Evolutionary conservation across 1,140 invertebrate species (phyloP).

Genomic region (Eulimnadia texana): DNA sequence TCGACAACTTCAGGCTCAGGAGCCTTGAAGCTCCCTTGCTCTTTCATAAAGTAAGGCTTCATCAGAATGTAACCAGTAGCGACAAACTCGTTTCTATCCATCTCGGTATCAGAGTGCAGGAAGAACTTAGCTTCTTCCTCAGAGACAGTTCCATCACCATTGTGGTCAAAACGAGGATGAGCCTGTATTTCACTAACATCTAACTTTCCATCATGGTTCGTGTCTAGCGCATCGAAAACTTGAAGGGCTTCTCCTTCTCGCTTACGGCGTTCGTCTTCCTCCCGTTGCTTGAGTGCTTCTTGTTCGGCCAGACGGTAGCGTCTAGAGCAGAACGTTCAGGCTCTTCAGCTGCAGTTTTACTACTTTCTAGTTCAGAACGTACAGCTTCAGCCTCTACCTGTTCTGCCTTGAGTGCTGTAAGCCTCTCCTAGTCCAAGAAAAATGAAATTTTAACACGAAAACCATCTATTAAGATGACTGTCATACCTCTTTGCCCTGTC

Average conservation of each 20-base stretch:
- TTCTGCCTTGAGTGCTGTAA: slow-evolving; percentile 52
- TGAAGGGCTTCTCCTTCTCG: slow-evolving; percentile 22
- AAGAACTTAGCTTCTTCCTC: slow-evolving; percentile 76
- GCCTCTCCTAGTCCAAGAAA: slow-evolving; percentile 39
- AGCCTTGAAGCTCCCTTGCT: slow-evolving; percentile 22
- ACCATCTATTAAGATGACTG: too few species aligned
- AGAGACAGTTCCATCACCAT: slow-evolving; percentile 69
- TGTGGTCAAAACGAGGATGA: slow-evolving; percentile 61
- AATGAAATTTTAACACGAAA: too few species aligned
- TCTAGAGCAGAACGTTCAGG: slow-evolving; percentile 57
- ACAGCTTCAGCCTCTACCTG: slow-evolving; percentile 51
- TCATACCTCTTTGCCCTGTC: slow-evolving; percentile 34
- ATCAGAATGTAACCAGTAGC: slow-evolving; percentile 53
- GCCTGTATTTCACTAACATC: slow-evolving; percentile 61
- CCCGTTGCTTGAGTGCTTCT: slow-evolving; percentile 34
- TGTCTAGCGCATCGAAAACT: slow-evolving; percentile 57
- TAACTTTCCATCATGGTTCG: slow-evolving; percentile 58
- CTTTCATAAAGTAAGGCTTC: slow-evolving; percentile 57
- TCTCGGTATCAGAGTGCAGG: slow-evolving; percentile 49
- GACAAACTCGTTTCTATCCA: slow-evolving; percentile 53
- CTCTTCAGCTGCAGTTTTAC: slow-evolving; percentile 55
- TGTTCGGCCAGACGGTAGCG: slow-evolving; percentile 49
- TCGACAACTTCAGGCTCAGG: not conserved
- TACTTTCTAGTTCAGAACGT: slow-evolving; percentile 51
- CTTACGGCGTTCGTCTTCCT: slow-evolving; percentile 33